Evolutionary conservation across 2,113 vertebrate species (phyloP).

Genomic region (Hippocampus abdominalis): DNA sequence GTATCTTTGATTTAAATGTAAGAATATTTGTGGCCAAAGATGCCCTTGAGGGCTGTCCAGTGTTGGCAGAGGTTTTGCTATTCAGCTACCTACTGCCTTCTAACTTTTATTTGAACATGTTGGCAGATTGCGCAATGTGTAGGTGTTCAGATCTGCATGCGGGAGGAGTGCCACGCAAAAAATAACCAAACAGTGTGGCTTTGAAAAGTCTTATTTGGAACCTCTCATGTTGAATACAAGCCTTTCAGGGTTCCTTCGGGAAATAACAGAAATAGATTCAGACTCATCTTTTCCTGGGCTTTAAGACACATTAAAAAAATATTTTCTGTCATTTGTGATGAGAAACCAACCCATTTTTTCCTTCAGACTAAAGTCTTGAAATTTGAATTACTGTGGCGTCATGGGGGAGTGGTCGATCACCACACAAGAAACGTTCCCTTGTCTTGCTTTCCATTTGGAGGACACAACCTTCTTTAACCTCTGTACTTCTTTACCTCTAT

Average conservation of each 20-base stretch:
- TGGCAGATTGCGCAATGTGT: conserved; percentile 13
- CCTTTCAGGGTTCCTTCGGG: not conserved
- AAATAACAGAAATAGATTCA: not conserved
- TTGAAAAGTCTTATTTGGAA: not conserved
- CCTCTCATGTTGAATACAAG: not conserved
- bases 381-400: too few relatives aligned
- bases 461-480: not conserved
- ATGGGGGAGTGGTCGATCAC: not conserved
- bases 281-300: not conserved
- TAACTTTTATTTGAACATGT: conserved; percentile 21
- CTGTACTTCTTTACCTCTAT: conserved; percentile 6
- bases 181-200: not conserved
- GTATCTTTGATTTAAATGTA: not conserved
- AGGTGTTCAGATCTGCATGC: conserved; percentile 16
- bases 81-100: conserved; percentile 8
- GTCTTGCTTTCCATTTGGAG: not conserved
- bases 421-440: not conserved
- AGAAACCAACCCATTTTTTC: too few relatives aligned
- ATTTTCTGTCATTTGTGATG: too few relatives aligned
- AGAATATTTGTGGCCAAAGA: not conserved
- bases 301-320: not conserved
- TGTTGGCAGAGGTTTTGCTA: not conserved
- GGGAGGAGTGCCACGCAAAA: not conserved
- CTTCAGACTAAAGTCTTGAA: too few relatives aligned
- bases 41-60: not conserved